Percentiles rank a stretch among this genome's conserved stretches.
Conservation (phyloP, 2,888 invertebrate species). For the Xestobium rufovillosum region DNA sequence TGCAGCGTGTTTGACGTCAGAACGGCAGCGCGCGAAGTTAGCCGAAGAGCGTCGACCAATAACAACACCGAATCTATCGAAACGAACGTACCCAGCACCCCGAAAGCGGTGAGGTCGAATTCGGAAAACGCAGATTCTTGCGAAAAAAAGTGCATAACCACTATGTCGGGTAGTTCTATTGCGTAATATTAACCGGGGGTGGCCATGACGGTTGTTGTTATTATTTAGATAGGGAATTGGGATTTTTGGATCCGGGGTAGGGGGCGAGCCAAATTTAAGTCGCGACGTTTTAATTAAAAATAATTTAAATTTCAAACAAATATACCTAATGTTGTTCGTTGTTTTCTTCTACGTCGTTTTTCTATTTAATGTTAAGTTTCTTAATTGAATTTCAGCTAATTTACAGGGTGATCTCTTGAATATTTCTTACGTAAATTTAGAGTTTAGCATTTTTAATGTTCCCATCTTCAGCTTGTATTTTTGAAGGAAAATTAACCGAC, state of each 20-base stretch:
- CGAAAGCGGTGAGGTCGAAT: conserved; percentile 46
- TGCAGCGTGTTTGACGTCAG: conserved; percentile 54
- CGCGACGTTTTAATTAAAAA: too few species aligned
- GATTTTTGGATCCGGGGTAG: conserved; percentile 2
- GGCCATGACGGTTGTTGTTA: not conserved
- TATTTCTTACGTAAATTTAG: too few species aligned
- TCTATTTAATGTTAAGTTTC: too few species aligned
- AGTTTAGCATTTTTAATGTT: too few species aligned
- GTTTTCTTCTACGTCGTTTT: too few species aligned
- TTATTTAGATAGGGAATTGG: conserved; percentile 3
- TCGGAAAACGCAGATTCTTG: conserved; percentile 49
- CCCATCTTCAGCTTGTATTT: too few species aligned
- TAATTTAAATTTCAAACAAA: too few species aligned
- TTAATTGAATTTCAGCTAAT: too few species aligned
- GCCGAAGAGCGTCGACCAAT: conserved; percentile 46
- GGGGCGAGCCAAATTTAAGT: not conserved
- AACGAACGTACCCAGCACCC: conserved; percentile 36
- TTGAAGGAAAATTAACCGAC: too few species aligned
- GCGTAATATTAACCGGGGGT: conserved; percentile 42
- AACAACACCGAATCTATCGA: conserved; percentile 43
- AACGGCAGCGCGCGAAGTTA: conserved; percentile 45
- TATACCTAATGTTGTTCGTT: too few species aligned
- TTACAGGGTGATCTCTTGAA: too few species aligned
- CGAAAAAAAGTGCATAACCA: conserved; percentile 50
- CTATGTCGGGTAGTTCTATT: conserved; percentile 51